These are phyloP conservation scores for Eupsilia transversa DNA, from an alignment of 2,888 invertebrate genomes.

Conservation along the genomic window DNA sequence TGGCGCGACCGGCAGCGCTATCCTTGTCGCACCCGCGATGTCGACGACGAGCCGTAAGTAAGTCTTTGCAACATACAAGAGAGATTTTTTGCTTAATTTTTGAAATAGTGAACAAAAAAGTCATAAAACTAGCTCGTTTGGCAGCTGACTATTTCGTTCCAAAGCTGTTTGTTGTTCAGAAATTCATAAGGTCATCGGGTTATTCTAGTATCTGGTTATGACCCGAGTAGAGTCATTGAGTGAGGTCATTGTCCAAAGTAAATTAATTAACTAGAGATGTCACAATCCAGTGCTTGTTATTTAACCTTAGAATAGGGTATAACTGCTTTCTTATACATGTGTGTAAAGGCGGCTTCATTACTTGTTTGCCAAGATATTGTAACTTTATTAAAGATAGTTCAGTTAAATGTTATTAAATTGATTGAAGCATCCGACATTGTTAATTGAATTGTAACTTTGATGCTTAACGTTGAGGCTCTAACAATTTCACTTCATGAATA, in stretches of 20 bases:
- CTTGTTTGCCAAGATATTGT: not conserved
- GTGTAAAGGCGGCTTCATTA: not conserved
- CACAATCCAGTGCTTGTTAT: not conserved
- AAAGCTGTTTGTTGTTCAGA: not conserved
- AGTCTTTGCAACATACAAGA: too few species aligned
- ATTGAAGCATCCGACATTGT: constrained; percentile 5
- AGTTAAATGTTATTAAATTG: constrained; percentile 9
- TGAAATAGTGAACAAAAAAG: not conserved
- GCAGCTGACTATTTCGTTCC: not conserved
- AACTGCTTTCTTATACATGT: not conserved
- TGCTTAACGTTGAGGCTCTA: not conserved
- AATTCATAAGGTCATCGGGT: not conserved
- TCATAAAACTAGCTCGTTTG: not conserved
- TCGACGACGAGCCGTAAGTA: too few species aligned
- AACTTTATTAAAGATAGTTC: not conserved
- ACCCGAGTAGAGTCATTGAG: too few species aligned
- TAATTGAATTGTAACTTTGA: constrained; percentile 25
- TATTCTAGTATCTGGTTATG: not conserved
- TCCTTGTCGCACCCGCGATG: too few species aligned
- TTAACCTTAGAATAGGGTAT: not conserved
- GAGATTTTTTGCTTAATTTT: not conserved
- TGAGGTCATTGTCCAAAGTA: not conserved
- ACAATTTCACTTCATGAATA: not conserved
- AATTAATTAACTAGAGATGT: not conserved
- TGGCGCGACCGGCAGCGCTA: too few species aligned